phyloP scores from a whole-genome alignment of 2,113 vertebrate species.

The Perca fluviatilis region DNA sequence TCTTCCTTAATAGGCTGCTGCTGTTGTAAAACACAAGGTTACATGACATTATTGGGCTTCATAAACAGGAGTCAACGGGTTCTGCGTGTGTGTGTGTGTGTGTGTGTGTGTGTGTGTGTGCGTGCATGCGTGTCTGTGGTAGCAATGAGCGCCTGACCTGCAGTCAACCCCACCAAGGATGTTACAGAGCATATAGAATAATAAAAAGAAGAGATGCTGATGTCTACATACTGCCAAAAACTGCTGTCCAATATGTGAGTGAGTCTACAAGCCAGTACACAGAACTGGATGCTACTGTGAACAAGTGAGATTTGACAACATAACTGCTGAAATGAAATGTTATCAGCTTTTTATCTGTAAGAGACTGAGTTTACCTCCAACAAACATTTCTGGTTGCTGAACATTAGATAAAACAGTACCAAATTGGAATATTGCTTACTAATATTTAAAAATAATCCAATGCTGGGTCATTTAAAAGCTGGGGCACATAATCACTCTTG shows the following conservation, averaged over 20 bases:
- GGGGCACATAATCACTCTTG: background rate
- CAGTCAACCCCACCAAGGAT: conserved; percentile 51
- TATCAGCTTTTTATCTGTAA: background rate
- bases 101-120: background rate
- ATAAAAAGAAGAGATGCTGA: conserved; percentile 16
- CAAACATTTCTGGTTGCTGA: background rate
- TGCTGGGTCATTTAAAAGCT: background rate
- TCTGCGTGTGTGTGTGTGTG: conserved; percentile 13
- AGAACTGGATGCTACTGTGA: background rate
- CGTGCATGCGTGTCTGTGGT: background rate
- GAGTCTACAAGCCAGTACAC: background rate
- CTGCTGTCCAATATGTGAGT: background rate
- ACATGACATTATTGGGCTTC: conserved; percentile 56
- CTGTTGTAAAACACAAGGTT: conserved; percentile 79
- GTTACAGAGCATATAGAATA: conserved; percentile 15
- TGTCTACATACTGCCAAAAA: conserved; percentile 4
- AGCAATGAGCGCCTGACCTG: conserved; percentile 61
- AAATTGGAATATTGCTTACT: background rate
- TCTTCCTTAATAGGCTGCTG: conserved; percentile 62
- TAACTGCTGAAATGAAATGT: background rate
- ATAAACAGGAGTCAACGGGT: conserved; percentile 44
- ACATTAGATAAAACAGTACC: background rate
- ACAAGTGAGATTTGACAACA: conserved; percentile 2
- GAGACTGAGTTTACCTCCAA: background rate
- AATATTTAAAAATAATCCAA: background rate